phyloP scores from a whole-genome alignment of 2,797 vertebrate genomes.

The Sandelia bainsii region DNA sequence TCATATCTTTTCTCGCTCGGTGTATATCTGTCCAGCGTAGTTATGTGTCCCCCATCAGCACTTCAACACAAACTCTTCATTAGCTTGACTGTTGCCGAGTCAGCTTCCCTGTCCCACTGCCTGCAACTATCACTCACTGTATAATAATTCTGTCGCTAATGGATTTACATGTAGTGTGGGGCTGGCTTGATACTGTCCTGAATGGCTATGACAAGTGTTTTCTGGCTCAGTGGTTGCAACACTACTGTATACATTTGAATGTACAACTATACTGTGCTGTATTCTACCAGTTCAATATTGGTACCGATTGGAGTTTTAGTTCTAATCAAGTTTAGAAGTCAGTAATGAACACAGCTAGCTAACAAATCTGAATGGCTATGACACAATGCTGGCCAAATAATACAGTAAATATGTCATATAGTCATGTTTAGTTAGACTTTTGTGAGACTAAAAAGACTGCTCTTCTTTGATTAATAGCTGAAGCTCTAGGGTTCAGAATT shows the following conservation, averaged over 20 bases:
- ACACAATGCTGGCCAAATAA: neutral
- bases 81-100: conserved; percentile 72
- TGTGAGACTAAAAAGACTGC: neutral
- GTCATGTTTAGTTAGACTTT: neutral
- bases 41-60: conserved; percentile 72
- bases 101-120: conserved; percentile 70
- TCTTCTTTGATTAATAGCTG: neutral
- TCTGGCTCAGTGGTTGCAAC: conserved; percentile 34
- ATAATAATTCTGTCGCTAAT: conserved; percentile 52
- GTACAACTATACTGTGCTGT: conserved; percentile 1
- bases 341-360: neutral
- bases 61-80: conserved; percentile 62
- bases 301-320: conserved; percentile 67
- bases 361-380: neutral
- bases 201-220: conserved; percentile 59
- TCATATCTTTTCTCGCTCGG: conserved; percentile 37
- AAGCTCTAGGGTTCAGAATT: neutral
- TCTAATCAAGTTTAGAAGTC: neutral
- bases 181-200: conserved; percentile 53
- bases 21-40: conserved; percentile 64
- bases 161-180: conserved; percentile 49
- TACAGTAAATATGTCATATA: neutral
- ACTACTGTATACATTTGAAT: conserved; percentile 16
- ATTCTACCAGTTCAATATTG: neutral
- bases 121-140: conserved; percentile 65